Evolutionary conservation across 2,888 invertebrate species (phyloP), one percentile per base, ranked within the genome.

Genomic region (Microctonus hyperodae): DNA sequence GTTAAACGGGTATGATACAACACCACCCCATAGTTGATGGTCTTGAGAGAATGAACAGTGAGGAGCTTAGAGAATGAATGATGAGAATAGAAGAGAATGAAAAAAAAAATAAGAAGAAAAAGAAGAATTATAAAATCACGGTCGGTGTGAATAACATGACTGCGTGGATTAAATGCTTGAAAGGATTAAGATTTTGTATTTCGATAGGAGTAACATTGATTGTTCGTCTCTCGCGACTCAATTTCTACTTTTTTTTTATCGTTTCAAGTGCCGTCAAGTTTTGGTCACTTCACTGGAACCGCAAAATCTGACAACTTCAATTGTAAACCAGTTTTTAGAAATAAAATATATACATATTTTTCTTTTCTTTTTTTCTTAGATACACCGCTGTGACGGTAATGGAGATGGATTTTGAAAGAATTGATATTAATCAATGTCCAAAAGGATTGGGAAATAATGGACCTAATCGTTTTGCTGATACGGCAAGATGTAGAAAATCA

Each of bases 381-480:
- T 96, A 96, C 81, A 96, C 97, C 1, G 98, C 95, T 44, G 92
- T 92, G 20, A 90, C 95, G 0, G 96, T 97, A 0, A 88, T 97
- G 84, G 97, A 98, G 88, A 92, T 97, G 90, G 98, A 98, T 82
- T 96, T 95, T 84, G 96, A 98, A 74, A 88, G 97, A 78, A 93
- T 98, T 83, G 98, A 98, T 80, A 96, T 98, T 84, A 98, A 98
- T 86, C 98, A 97, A 79, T 98, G 98, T 87, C 97, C 97, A 0
- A 86, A 86, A 70, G 94, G 96, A 65, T 87, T 90, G 75, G 98
- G 97, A 55, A 98, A 98, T 81, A 91, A 89, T 73, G 90, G 91
- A 35, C 94, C 95, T 0, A 98, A 98, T 86, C 88, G 89, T 80
- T 98, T 97, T 86, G 92, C 91, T 1, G 92, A 93, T 71, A 97